A percentile compares a stretch with the other conserved stretches of the same genome.
Conservation (phyloP, 2,113 vertebrate species). For the Parotia lawesii region DNA sequence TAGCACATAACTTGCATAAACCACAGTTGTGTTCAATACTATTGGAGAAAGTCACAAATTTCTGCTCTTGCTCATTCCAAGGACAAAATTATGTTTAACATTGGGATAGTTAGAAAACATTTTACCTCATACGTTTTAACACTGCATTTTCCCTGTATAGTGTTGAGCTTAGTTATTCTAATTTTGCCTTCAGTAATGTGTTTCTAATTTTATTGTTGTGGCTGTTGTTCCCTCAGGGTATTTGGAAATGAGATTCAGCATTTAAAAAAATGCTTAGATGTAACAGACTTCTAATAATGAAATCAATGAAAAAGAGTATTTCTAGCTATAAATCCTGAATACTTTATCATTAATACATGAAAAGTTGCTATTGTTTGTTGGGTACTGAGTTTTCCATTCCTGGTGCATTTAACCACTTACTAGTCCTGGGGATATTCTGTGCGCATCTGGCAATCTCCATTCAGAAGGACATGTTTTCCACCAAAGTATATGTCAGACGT, state of each 20-base stretch:
- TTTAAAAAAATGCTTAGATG: background rate
- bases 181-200: constrained; percentile 40
- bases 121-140: constrained; percentile 28
- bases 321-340: background rate
- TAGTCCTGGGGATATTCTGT: background rate
- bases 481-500: background rate
- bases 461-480: background rate
- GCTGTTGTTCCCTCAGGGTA: background rate
- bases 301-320: constrained; percentile 2
- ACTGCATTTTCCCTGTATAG: background rate
- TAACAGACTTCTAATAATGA: constrained; percentile 12
- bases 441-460: background rate
- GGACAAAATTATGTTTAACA: constrained; percentile 9
- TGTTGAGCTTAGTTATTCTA: constrained; percentile 25
- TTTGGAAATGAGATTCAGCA: constrained; percentile 14
- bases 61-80: background rate
- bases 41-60: background rate
- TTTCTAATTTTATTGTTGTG: constrained; percentile 50
- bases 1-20: background rate
- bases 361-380: background rate
- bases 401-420: background rate
- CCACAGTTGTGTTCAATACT: background rate
- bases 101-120: background rate
- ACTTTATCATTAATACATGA: background rate
- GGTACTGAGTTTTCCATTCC: background rate